Evolutionary conservation across 2,888 invertebrate species (phyloP).

Genomic region (Nyleta sp.): DNA sequence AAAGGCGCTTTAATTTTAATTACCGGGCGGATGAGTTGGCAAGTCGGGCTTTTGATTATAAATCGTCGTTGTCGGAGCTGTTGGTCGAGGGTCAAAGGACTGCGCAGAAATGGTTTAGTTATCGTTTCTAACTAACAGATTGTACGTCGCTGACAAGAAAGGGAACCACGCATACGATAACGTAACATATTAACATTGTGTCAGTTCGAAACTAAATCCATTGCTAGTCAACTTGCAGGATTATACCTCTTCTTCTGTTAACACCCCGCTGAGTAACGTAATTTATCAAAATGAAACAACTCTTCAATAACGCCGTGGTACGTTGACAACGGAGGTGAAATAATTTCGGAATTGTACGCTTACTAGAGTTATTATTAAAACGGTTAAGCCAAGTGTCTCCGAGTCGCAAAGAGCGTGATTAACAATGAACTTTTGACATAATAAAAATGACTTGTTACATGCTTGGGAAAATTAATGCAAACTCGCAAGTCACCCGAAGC

Average conservation of each 20-base stretch:
- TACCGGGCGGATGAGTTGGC: constrained; percentile 42
- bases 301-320: constrained; percentile 36
- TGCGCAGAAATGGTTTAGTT: constrained; percentile 53
- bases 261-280: constrained; percentile 39
- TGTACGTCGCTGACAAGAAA: constrained; percentile 56
- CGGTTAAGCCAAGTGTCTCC: constrained; percentile 15
- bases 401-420: no score
- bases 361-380: constrained; percentile 21
- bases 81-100: constrained; percentile 49
- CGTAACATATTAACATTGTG: constrained; percentile 52
- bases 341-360: constrained; percentile 10
- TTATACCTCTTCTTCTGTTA: constrained; percentile 43
- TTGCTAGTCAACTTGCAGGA: constrained; percentile 46
- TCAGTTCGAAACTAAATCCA: constrained; percentile 52
- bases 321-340: constrained; percentile 10
- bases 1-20: constrained; percentile 51
- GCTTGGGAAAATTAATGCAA: no score
- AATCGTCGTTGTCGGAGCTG: constrained; percentile 47
- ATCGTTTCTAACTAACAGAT: constrained; percentile 53
- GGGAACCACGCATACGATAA: constrained; percentile 47
- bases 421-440: no score
- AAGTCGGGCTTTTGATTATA: constrained; percentile 52
- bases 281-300: constrained; percentile 55
- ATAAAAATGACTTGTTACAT: no score
- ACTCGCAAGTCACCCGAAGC: no score